Evolutionary conservation across 1,140 invertebrate species (phyloP).

Genomic region (Drosophila guanche): DNA sequence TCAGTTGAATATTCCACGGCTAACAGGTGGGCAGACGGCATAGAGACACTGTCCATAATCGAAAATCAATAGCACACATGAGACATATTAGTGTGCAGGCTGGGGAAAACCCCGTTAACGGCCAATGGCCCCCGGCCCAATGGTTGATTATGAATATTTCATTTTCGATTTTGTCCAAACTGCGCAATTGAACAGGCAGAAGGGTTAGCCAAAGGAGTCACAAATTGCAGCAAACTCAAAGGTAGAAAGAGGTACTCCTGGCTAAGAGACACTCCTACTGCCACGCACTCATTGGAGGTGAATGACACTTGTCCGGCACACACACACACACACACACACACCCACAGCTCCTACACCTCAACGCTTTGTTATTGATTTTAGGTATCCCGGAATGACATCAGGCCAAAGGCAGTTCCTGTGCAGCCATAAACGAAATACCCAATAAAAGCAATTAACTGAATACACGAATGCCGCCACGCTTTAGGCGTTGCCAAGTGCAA

Average conservation of each 20-base stretch:
- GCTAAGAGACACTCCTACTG: too few relatives aligned
- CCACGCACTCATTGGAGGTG: constrained; percentile 11
- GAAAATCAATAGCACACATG: constrained; percentile 76
- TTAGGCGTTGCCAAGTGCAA: constrained; percentile 55
- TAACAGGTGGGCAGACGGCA: constrained; percentile 65
- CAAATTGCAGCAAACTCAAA: constrained; percentile 3
- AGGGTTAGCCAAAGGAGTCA: constrained; percentile 3
- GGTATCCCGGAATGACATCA: constrained; percentile 16
- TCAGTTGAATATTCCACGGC: constrained; percentile 27
- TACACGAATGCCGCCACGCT: constrained; percentile 28
- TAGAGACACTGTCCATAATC: constrained; percentile 59
- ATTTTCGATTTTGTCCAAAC: constrained; percentile 44
- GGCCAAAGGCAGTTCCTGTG: constrained; percentile 32
- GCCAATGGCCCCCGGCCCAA: constrained; percentile 27
- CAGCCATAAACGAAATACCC: constrained; percentile 43
- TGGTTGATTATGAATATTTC: constrained; percentile 63
- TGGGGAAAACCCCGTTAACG: constrained; percentile 30
- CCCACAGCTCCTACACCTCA: constrained; percentile 6
- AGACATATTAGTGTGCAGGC: constrained; percentile 33
- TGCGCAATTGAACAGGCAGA: constrained; percentile 47
- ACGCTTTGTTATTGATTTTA: constrained; percentile 32
- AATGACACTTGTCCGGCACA: constrained; percentile 31
- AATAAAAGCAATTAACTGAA: constrained; percentile 54
- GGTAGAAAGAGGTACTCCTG: background rate
- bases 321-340: background rate